phyloP scores from a whole-genome alignment of 2,797 vertebrate genomes.

The Harpagifer antarcticus region DNA sequence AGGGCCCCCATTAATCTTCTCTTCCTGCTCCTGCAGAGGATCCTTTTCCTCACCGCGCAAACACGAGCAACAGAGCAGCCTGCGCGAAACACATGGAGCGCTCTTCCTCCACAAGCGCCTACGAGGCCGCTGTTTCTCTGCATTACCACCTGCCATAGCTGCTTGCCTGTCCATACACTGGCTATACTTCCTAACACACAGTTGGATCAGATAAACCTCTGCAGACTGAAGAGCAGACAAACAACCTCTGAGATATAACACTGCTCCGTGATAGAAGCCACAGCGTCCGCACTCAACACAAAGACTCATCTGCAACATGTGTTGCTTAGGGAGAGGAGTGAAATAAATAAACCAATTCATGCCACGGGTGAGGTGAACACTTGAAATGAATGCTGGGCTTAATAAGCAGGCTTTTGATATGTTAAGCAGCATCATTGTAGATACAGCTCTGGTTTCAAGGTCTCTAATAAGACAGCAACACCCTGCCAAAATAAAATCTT shows the following conservation, averaged over 20 bases:
- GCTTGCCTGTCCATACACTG: background rate
- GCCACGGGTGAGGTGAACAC: conserved; percentile 76
- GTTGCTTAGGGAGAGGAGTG: conserved; percentile 76
- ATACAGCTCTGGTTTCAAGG: conserved; percentile 57
- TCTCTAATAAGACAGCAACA: conserved; percentile 32
- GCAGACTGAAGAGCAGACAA: conserved; percentile 23
- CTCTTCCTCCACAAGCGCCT: conserved; percentile 46
- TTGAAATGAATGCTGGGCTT: conserved; percentile 77
- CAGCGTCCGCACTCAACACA: conserved; percentile 54
- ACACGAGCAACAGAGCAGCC: conserved; percentile 77
- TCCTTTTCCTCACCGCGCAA: conserved; percentile 53
- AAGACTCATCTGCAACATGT: conserved; percentile 53
- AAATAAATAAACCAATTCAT: conserved; percentile 49
- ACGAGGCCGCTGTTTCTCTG: conserved; percentile 14
- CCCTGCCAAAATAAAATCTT: conserved; percentile 19
- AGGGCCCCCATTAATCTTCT: conserved; percentile 52
- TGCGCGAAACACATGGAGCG: conserved; percentile 1
- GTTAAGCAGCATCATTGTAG: conserved; percentile 72
- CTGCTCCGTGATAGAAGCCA: conserved; percentile 35
- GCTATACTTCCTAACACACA: conserved; percentile 31
- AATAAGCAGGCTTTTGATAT: conserved; percentile 84
- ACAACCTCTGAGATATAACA: conserved; percentile 38
- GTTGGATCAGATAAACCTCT: conserved; percentile 36
- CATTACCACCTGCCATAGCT: conserved; percentile 44
- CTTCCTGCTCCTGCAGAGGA: conserved; percentile 47